A percentile compares a stretch with the other conserved stretches of the same genome.
Conservation (phyloP, 2,113 vertebrate genomes). For the Pelvicachromis taeniatus region DNA sequence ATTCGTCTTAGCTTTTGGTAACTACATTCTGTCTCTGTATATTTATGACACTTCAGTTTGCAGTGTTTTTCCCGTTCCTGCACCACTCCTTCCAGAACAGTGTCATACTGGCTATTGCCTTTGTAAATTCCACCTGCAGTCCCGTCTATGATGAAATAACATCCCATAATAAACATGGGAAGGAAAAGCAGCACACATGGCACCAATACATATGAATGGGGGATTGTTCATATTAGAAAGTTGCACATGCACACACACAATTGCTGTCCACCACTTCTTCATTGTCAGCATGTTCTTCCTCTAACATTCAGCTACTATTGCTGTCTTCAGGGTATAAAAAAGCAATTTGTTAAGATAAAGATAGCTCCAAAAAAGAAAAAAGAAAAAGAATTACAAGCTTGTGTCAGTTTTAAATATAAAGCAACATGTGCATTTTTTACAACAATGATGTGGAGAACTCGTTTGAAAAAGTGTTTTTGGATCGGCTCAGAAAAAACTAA, state of each 20-base stretch:
- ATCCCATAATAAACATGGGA: not conserved
- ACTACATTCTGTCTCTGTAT: constrained; percentile 39
- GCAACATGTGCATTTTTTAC: not conserved
- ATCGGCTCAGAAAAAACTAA: not conserved
- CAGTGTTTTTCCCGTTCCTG: not conserved
- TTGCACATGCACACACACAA: not conserved
- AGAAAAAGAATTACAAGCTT: not conserved
- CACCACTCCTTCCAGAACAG: not conserved
- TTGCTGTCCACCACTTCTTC: not conserved
- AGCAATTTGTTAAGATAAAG: not conserved
- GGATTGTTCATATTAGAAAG: not conserved
- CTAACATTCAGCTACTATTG: not conserved
- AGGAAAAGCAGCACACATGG: not conserved
- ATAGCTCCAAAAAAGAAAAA: not conserved
- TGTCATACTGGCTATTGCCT: not conserved
- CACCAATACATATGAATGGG: not conserved
- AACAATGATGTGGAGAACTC: not conserved
- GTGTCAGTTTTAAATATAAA: not conserved
- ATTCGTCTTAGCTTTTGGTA: constrained; percentile 25
- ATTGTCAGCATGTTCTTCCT: not conserved
- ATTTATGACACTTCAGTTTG: constrained; percentile 49
- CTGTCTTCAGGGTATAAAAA: not conserved
- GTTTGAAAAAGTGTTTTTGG: not conserved
- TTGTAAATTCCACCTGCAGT: not conserved
- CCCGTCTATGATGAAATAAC: not conserved